Evolutionary conservation across 2,888 invertebrate genomes (phyloP).

Genomic region (Conus canariensis): DNA sequence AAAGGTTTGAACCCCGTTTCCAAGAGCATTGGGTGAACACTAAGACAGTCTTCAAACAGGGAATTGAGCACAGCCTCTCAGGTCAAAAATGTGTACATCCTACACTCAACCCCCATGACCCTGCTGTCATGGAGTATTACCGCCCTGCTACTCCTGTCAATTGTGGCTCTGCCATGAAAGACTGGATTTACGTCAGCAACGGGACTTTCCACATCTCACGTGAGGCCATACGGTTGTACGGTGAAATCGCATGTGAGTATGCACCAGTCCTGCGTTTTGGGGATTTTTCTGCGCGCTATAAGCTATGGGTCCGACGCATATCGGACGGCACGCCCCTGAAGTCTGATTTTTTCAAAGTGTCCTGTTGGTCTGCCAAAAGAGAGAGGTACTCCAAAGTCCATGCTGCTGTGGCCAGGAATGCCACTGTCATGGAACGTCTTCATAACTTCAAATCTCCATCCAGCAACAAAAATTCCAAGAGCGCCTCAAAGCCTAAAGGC

Average conservation of each 20-base stretch:
- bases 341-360: slow-evolving; percentile 72
- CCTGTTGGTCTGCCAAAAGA: slow-evolving; percentile 67
- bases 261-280: no score
- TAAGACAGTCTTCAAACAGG: no score
- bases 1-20: no score
- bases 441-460: background rate
- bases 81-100: slow-evolving; percentile 84
- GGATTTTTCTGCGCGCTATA: background rate
- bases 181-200: no score
- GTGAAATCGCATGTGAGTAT: no score
- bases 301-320: slow-evolving; percentile 83
- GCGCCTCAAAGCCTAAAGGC: no score
- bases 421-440: slow-evolving; percentile 42
- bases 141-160: slow-evolving; percentile 81
- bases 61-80: no score
- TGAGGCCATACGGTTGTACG: no score
- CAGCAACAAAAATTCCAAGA: no score
- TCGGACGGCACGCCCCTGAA: slow-evolving; percentile 60
- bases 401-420: slow-evolving; percentile 80
- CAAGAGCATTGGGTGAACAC: no score
- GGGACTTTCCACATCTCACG: no score
- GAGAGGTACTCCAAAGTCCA: slow-evolving; percentile 85
- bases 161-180: slow-evolving; percentile 80
- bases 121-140: slow-evolving; percentile 88
- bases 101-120: slow-evolving; percentile 84